Percentiles rank a stretch among this genome's conserved stretches.
Evolutionary conservation across 30 jellyfish, hydroid and myxozoan genomes (phyloP).

Genomic region (Turritopsis dohrnii): DNA sequence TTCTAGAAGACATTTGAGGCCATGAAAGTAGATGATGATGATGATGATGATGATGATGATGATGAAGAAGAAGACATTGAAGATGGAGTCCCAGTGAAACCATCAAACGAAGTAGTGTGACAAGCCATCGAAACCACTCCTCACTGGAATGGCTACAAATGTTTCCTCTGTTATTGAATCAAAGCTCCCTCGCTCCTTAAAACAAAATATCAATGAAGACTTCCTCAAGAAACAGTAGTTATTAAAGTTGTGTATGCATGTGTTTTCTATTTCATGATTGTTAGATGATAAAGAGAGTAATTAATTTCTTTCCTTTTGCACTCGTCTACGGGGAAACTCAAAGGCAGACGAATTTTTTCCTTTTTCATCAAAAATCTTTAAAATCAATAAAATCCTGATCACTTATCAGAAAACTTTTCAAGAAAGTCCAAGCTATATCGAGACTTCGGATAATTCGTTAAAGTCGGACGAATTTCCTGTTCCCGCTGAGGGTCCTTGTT

Average conservation of each 20-base stretch:
- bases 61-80: too few species aligned
- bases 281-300: background rate
- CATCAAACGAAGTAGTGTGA: too few species aligned
- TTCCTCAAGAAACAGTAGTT: background rate
- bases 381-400: constrained; percentile 3
- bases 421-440: constrained; percentile 3
- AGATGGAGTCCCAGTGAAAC: too few species aligned
- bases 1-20: too few species aligned
- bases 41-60: too few species aligned
- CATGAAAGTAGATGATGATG: too few species aligned
- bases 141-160: too few species aligned
- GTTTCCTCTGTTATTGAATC: too few species aligned
- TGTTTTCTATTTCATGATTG: constrained; percentile 4
- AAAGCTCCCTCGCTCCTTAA: too few species aligned
- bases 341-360: constrained; percentile 8
- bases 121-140: too few species aligned
- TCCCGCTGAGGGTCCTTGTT: too few species aligned
- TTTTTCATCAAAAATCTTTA: background rate
- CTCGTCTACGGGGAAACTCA: constrained; percentile 7
- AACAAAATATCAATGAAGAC: too few species aligned
- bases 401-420: background rate
- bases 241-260: constrained; percentile 7
- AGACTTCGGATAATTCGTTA: background rate
- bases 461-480: constrained; percentile 12
- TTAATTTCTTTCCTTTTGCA: background rate